Conservation (phyloP, 1,140 invertebrate genomes). For the Monochamus saltuarius region DNA sequence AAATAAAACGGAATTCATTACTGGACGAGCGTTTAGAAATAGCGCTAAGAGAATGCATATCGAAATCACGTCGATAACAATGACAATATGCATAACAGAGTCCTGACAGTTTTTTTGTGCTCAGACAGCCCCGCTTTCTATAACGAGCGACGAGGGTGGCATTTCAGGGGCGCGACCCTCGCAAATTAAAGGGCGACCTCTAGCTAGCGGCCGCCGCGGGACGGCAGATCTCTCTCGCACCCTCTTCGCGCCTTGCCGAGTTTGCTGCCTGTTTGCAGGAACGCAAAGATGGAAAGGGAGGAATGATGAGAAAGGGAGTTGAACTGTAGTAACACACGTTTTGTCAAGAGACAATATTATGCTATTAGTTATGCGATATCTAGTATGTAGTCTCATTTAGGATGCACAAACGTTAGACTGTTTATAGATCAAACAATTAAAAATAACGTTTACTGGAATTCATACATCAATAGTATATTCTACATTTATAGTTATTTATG, state of each 20-base stretch:
- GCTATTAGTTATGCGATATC: no score
- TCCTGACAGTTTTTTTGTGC: conserved; percentile 38
- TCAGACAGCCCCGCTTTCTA: conserved; percentile 36
- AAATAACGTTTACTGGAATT: no score
- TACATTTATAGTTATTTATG: no score
- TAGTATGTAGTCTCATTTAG: no score
- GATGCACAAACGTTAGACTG: no score
- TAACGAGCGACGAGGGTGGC: conserved; percentile 49
- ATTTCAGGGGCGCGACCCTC: conserved; percentile 45
- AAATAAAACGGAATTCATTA: no score
- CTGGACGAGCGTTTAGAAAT: no score
- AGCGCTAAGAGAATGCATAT: not conserved
- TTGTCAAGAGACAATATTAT: not conserved
- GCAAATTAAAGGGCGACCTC: conserved; percentile 47
- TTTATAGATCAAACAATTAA: no score
- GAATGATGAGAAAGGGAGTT: no score
- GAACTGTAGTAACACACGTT: not conserved
- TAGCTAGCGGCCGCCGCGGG: conserved; percentile 20
- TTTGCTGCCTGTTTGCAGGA: conserved; percentile 4
- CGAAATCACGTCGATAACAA: conserved; percentile 19
- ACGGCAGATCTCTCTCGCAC: conserved; percentile 23
- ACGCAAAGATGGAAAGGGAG: no score
- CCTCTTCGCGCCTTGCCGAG: conserved; percentile 12
- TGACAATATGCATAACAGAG: conserved; percentile 34
- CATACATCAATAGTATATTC: no score